These are phyloP conservation scores for Sipha flava DNA, from an alignment of 1,140 invertebrate genomes.

Conservation along the genomic window DNA sequence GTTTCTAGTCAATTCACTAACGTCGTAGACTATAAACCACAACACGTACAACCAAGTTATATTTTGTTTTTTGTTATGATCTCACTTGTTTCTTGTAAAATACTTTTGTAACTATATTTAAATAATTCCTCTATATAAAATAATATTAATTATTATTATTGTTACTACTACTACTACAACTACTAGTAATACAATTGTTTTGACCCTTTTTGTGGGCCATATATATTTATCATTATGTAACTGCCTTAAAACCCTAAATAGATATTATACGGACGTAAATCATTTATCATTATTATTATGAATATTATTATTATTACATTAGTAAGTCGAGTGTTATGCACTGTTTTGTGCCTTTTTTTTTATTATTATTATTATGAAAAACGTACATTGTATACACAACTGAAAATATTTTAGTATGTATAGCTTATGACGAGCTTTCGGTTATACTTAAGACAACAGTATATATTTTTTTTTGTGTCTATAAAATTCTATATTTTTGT, in stretches of 20 bases:
- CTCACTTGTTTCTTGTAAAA: constrained; percentile 26
- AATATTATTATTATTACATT: constrained; percentile 1
- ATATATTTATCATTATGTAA: background rate
- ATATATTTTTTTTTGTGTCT: background rate
- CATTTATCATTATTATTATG: too few relatives aligned
- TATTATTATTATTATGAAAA: background rate
- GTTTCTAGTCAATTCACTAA: constrained; percentile 9
- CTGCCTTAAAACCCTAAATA: background rate
- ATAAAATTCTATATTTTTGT: constrained; percentile 12
- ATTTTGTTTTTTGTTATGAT: constrained; percentile 28
- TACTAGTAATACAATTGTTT: background rate
- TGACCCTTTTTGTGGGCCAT: background rate
- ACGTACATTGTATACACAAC: background rate
- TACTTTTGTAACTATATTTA: constrained; percentile 11
- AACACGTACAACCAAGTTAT: background rate
- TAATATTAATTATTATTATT: background rate
- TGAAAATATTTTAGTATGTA: background rate
- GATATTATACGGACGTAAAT: background rate
- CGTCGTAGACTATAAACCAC: constrained; percentile 2
- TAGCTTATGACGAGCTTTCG: background rate
- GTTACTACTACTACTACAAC: background rate
- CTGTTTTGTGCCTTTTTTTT: constrained; percentile 13
- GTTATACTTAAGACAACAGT: background rate
- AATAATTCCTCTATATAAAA: background rate
- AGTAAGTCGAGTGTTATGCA: constrained; percentile 4